Evolutionary conservation across 2,797 vertebrate species (phyloP).

Genomic region (Anguilla anguilla): DNA sequence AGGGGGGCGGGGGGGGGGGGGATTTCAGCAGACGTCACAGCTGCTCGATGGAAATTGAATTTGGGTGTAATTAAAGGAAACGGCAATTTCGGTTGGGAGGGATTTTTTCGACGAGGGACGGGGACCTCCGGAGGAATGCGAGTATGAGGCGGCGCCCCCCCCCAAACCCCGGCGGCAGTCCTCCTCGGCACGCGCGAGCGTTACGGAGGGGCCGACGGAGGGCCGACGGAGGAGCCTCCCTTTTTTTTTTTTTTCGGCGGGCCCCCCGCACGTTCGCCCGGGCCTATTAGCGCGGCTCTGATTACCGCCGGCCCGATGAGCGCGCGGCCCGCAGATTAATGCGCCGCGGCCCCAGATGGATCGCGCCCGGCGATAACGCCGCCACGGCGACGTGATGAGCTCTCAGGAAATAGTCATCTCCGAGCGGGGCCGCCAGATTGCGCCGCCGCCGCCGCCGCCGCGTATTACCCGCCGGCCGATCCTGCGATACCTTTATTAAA

Average conservation of each 20-base stretch:
- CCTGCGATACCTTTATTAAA: slow-evolving; percentile 58
- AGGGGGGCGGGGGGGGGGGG: too few relatives aligned
- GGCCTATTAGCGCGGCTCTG: slow-evolving; percentile 37
- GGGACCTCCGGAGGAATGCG: slow-evolving; percentile 18
- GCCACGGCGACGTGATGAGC: slow-evolving; percentile 43
- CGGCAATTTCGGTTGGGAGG: background rate
- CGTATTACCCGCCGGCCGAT: slow-evolving; percentile 43
- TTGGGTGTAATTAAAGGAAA: slow-evolving; percentile 23
- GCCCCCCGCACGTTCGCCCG: background rate
- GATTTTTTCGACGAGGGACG: slow-evolving; percentile 19
- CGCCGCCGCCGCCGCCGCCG: slow-evolving; percentile 34
- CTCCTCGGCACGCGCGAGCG: background rate
- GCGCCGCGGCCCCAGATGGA: slow-evolving; percentile 52
- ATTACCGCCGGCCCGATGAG: slow-evolving; percentile 44
- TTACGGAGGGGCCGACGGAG: background rate
- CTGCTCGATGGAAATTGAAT: slow-evolving; percentile 32
- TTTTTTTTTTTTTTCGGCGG: background rate
- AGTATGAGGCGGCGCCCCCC: background rate
- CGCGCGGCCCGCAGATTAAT: slow-evolving; percentile 55
- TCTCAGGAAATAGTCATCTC: slow-evolving; percentile 47
- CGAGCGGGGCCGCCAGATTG: slow-evolving; percentile 47
- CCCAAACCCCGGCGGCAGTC: background rate
- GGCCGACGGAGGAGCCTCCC: slow-evolving; percentile 29
- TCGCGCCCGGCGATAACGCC: slow-evolving; percentile 48
- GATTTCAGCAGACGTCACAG: background rate